phyloP scores from a whole-genome alignment of 2,797 vertebrate genomes.

The Leptoclinus maculatus region DNA sequence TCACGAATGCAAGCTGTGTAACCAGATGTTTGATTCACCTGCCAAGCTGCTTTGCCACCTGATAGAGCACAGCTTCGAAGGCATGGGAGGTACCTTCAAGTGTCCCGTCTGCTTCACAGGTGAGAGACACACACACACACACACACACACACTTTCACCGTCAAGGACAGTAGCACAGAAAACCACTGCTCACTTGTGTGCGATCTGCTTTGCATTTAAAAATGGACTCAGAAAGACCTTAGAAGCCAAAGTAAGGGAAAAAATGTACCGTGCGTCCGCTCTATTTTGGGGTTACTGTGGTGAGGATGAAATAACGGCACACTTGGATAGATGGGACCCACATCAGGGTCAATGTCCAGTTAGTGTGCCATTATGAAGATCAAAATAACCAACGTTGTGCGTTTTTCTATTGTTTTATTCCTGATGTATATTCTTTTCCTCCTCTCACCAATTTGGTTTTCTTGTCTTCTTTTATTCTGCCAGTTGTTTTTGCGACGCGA shows the following conservation, averaged over 20 bases:
- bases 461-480: too few species aligned
- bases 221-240: not conserved
- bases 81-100: conserved; percentile 99
- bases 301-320: not conserved
- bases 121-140: conserved; percentile 78
- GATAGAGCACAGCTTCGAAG: conserved; percentile 99
- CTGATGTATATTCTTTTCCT: not conserved
- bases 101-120: conserved; percentile 99
- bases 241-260: not conserved
- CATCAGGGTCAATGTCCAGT: not conserved
- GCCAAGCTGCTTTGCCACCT: conserved; percentile 99
- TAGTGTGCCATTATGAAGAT: not conserved
- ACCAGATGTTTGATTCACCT: conserved; percentile 99
- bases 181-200: conserved; percentile 69
- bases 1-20: conserved; percentile 99
- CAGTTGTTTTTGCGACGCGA: too few species aligned
- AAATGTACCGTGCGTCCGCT: not conserved
- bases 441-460: too few species aligned
- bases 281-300: too few species aligned
- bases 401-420: not conserved
- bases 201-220: conserved; percentile 91
- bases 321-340: not conserved
- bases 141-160: conserved; percentile 33
- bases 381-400: not conserved
- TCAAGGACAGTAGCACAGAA: conserved; percentile 63